Base-by-base conservation (phyloP, 2,797 vertebrate genomes). In the Mormyrops attenuatus region DNA sequence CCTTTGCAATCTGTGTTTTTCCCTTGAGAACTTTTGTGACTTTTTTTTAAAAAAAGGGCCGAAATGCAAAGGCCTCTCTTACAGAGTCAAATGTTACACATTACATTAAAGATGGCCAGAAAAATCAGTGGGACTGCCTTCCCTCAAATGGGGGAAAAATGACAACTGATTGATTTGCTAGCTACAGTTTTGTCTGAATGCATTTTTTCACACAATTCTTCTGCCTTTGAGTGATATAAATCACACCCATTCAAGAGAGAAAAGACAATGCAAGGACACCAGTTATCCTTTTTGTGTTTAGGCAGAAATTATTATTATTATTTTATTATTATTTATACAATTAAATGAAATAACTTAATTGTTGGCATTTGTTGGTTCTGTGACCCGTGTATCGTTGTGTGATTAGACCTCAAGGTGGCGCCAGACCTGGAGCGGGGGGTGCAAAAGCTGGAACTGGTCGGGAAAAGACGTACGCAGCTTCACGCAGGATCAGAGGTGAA, bases 401-500 rank as follows among this genome's bases (percentile, higher is more conserved):
- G 50, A 88, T 3, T 91, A 90, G 92, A 93, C 94, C 95, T 88
- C 80, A 94, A 88, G 90, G 93, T 92, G 8, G 44, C 60, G 0
- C 90, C 90, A 17, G 94, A 95, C 38, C 91, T 92, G 88, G 94
- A 94, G 89, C 95, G 96, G 3, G 91, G 93, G 22, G 91, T 96
- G 13, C 96, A 95, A 91, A 97, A 95, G 92, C 93, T 96, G 93
- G 96, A 97, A 88, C 91, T 95, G 88, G 92, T 95, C 0, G 94
- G 94, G 77, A 92, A 85, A 1, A 89, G 89, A 15, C 85, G 91
- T 17, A 93, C 95, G 77, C 94, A 92, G 91, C 92, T 96, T 90
- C 94, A 95, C 89, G 94, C 96, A 0, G 97, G 95, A 85, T 97
- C 97, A 0, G 97, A 97, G 94, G 92, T 95, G 92, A 96, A 97